Evolutionary conservation across 2,888 invertebrate species (phyloP).

Genomic region (Volucella bombylans): DNA sequence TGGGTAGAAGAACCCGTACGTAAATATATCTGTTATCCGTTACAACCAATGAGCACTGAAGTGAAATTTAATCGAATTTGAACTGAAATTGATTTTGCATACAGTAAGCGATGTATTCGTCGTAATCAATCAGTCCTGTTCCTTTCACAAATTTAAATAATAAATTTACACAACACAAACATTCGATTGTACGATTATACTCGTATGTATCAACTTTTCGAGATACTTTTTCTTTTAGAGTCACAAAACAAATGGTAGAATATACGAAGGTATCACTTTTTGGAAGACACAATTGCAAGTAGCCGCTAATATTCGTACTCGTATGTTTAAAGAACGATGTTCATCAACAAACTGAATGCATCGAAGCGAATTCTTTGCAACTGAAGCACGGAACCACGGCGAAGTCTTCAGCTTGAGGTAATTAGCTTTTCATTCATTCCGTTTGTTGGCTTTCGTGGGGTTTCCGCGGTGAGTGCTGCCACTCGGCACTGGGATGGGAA

Average conservation of each 20-base stretch:
- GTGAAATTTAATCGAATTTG: constrained; percentile 54
- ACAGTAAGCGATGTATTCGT: background rate
- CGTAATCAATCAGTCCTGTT: no score
- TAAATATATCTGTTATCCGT: constrained; percentile 49
- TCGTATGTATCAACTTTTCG: no score
- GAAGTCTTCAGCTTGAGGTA: constrained; percentile 69
- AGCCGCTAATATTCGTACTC: no score
- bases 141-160: no score
- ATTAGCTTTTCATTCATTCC: constrained; percentile 69
- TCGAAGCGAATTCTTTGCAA: constrained; percentile 71
- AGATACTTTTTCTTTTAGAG: background rate
- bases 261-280: background rate
- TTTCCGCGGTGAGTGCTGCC: constrained; percentile 44
- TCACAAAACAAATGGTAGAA: no score
- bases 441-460: constrained; percentile 59
- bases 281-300: no score
- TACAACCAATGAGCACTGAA: constrained; percentile 64
- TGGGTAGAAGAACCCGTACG: no score
- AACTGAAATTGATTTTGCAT: constrained; percentile 23
- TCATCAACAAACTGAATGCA: constrained; percentile 77
- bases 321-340: constrained; percentile 72
- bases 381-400: constrained; percentile 63
- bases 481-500: constrained; percentile 19
- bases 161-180: no score
- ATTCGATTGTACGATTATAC: background rate